phyloP scores from a whole-genome alignment of 2,797 vertebrate species.

The Nyctalus aviator region DNA sequence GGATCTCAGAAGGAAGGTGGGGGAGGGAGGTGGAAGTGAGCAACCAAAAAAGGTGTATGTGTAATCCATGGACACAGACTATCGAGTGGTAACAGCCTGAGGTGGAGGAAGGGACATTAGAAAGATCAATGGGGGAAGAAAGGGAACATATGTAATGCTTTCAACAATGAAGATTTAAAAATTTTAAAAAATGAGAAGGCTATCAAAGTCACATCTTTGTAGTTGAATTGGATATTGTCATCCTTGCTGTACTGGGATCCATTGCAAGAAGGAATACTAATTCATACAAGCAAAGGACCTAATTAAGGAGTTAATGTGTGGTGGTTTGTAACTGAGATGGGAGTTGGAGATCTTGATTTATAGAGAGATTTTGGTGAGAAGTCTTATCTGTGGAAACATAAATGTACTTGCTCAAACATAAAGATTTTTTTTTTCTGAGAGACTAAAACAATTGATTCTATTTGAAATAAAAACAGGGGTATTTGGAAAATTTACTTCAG shows the following conservation, averaged over 20 bases:
- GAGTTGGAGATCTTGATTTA: background rate
- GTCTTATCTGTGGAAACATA: background rate
- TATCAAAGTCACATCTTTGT: background rate
- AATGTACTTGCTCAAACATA: background rate
- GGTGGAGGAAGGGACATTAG: too few species aligned
- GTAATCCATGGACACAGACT: too few species aligned
- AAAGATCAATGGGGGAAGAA: too few species aligned
- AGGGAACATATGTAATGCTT: too few species aligned
- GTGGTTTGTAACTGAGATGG: background rate
- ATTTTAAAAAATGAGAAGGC: background rate
- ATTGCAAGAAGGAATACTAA: background rate
- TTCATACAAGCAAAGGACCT: background rate
- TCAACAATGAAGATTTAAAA: too few species aligned
- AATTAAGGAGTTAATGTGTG: background rate
- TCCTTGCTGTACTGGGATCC: background rate
- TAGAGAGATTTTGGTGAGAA: background rate
- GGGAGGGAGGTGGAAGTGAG: too few species aligned
- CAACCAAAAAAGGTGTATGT: too few species aligned
- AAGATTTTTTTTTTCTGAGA: constrained; percentile 34
- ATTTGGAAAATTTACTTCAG: background rate
- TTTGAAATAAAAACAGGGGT: constrained; percentile 16
- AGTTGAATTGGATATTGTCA: background rate
- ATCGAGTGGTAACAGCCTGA: too few species aligned
- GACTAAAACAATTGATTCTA: background rate
- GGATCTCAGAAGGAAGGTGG: too few species aligned